Conservation (phyloP, 1,140 invertebrate species). For the Myzus persicae region DNA sequence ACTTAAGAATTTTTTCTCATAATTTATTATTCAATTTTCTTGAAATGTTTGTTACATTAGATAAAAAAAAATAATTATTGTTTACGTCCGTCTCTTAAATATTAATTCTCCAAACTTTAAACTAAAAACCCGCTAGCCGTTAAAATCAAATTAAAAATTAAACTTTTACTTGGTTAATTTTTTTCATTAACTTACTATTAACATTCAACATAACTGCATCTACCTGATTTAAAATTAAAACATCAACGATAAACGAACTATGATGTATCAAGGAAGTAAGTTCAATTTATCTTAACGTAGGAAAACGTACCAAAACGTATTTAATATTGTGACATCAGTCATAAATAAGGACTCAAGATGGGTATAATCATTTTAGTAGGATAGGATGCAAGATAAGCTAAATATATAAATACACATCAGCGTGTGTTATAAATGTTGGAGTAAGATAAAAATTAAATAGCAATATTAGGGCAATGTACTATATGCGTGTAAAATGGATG, state of each 20-base stretch:
- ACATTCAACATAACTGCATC: background rate
- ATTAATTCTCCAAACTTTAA: background rate
- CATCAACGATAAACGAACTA: background rate
- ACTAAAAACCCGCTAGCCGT: background rate
- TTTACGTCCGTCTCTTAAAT: background rate
- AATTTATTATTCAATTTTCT: background rate
- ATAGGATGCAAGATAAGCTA: background rate
- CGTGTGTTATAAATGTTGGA: background rate
- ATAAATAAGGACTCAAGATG: background rate
- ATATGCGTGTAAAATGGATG: background rate
- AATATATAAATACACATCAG: background rate
- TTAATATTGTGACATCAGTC: background rate
- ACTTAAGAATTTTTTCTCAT: background rate
- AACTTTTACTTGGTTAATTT: background rate
- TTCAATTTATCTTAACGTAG: background rate
- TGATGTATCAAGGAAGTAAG: background rate
- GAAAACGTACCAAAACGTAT: background rate
- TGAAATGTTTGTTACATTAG: conserved; percentile 2
- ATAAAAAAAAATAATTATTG: background rate
- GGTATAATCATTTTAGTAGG: background rate
- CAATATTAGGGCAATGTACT: background rate
- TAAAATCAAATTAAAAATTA: background rate
- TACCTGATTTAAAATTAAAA: background rate
- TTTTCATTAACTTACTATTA: background rate
- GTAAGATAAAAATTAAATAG: background rate